phyloP scores from a whole-genome alignment of 2,797 vertebrate genomes.

The Thamnophis elegans region DNA sequence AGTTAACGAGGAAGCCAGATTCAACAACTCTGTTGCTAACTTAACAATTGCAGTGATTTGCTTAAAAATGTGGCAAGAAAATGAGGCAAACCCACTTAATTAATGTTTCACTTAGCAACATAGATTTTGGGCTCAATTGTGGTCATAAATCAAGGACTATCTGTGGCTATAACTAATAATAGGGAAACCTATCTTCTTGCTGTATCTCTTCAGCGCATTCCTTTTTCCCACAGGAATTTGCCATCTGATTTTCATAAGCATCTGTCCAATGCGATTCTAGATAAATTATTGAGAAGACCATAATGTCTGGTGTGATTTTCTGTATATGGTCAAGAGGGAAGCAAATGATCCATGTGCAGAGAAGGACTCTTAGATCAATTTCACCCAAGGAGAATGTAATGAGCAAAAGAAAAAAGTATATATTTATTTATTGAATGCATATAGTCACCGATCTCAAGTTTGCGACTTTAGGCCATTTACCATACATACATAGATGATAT shows the following conservation, averaged over 20 bases:
- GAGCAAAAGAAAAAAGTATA: background rate
- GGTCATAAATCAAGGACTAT: background rate
- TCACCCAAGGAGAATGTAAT: background rate
- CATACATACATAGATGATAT: background rate
- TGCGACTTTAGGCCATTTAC: background rate
- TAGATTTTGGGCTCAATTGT: background rate
- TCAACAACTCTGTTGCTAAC: background rate
- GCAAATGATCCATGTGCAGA: background rate
- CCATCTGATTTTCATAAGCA: background rate
- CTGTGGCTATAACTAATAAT: background rate
- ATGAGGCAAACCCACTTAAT: background rate
- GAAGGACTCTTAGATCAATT: background rate
- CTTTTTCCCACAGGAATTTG: background rate
- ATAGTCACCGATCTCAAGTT: background rate
- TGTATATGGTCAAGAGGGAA: background rate
- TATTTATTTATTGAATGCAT: background rate
- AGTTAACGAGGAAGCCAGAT: background rate
- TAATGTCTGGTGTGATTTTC: background rate
- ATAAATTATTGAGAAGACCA: background rate
- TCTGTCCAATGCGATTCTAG: background rate
- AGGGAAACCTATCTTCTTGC: background rate
- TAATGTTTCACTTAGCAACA: background rate
- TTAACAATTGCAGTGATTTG: background rate
- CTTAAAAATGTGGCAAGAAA: background rate
- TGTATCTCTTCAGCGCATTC: background rate